Base-by-base conservation (phyloP, 2,888 invertebrate genomes). In the Cataglyphis albicans region DNA sequence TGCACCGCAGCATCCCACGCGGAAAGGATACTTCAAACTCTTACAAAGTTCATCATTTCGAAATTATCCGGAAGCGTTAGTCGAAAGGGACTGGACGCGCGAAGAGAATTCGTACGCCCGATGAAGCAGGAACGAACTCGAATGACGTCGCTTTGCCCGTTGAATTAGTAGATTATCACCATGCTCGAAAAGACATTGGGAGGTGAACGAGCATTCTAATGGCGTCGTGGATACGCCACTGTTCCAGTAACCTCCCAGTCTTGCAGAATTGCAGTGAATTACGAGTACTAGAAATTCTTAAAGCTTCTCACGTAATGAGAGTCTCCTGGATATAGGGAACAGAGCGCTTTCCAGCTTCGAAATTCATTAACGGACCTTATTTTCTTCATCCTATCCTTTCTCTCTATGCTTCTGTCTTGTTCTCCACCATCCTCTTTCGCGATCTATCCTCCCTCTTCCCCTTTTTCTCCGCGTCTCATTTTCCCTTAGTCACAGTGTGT, bases 301-400 rank as follows among this genome's bases (percentile, higher is more conserved):
- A 92, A 91, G 90, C 92, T 92, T 88, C 91, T 92, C 92, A 91
- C 92, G 92, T 92, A 92, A 92, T 92, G 91, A 92, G 91, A 89
- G 86, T 91, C 87, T 88, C 87, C 75, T 72, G 87, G 86, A 87
- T 90, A 87, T 87, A 89, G 89, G 87, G 90, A 83, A 90, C 84
- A 85, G 67, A 87, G 87, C 84, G 83, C 81, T 88, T 86, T 67
- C 84, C 85, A 89, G 89, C 86, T 90, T 89, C 87, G 88, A 92
- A 92, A 92, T 92, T 91, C 90, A 92, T 92, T 92, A 92, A 90
- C 89, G 89, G 87, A 84, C 78, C 85, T 83, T 85, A 70, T 83
- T 86, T 72, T 84, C 81, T 57, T 87, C 83, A 76, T 85, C 89
- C 87, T 78, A 73, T 82, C 83, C 82, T 80, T 82, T n/a, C n/a